phyloP scores from a whole-genome alignment of 2,797 vertebrate genomes.

The Heliangelus exortis region DNA sequence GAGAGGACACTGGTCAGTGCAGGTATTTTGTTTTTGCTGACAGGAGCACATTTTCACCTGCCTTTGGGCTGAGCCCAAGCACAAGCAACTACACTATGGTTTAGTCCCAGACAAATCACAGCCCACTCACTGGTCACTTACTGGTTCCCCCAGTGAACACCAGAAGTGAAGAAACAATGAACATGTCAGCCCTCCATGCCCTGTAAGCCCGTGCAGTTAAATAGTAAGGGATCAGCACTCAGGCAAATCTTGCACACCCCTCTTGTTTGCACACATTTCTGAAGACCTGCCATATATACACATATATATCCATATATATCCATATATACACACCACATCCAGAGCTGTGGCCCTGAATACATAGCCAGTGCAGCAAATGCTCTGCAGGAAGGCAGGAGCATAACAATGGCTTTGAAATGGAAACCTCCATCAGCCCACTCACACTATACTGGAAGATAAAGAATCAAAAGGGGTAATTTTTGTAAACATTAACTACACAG shows the following conservation, averaged over 20 bases:
- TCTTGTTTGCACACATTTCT: neutral
- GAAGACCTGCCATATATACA: neutral
- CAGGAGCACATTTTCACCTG: neutral
- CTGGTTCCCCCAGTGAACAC: neutral
- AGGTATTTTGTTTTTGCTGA: neutral
- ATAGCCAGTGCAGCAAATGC: neutral
- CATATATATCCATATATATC: too few relatives aligned
- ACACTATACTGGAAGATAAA: neutral
- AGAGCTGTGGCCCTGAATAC: neutral
- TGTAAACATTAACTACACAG: neutral
- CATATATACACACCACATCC: neutral
- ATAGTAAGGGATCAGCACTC: neutral
- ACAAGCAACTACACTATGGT: neutral
- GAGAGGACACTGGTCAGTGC: neutral
- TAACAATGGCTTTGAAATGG: neutral
- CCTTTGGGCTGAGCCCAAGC: neutral
- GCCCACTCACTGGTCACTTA: neutral
- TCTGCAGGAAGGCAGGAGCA: neutral
- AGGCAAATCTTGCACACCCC: neutral
- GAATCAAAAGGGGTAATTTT: neutral
- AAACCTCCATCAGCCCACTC: neutral
- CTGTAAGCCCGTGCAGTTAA: neutral
- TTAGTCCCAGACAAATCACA: neutral
- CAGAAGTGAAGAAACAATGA: neutral
- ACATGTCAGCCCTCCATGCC: too few relatives aligned